Percentiles rank a stretch among this genome's conserved stretches.
phyloP scores from a whole-genome alignment of 2,888 invertebrate genomes.

The Pterostichus niger region DNA sequence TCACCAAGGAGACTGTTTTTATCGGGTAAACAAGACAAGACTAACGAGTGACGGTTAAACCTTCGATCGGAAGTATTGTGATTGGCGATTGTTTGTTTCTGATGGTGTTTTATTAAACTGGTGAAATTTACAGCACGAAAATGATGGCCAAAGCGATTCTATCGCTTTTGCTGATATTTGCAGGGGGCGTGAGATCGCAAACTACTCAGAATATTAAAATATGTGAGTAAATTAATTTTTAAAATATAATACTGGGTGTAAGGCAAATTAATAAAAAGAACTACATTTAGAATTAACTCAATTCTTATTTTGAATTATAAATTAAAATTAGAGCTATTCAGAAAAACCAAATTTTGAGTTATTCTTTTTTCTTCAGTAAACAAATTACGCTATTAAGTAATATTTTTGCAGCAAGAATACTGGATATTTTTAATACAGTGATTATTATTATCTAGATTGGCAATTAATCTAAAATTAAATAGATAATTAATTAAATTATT shows the following conservation, averaged over 20 bases:
- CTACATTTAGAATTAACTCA: not conserved
- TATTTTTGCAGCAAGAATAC: too few relatives aligned
- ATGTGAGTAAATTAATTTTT: conserved; percentile 79
- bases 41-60: conserved; percentile 13
- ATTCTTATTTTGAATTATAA: not conserved
- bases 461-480: too few relatives aligned
- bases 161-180: conserved; percentile 44
- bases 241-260: not conserved
- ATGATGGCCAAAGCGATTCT: conserved; percentile 61
- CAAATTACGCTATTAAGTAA: too few relatives aligned
- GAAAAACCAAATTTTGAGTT: too few relatives aligned
- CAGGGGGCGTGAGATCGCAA: conserved; percentile 74
- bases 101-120: conserved; percentile 28
- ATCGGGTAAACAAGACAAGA: conserved; percentile 52
- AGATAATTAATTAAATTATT: too few relatives aligned
- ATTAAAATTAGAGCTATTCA: too few relatives aligned
- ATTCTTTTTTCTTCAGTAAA: too few relatives aligned
- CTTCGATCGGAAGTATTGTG: conserved; percentile 45
- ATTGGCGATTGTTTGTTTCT: conserved; percentile 31
- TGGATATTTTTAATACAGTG: too few relatives aligned
- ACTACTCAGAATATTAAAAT: conserved; percentile 87
- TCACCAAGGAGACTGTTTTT: conserved; percentile 52
- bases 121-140: not conserved
- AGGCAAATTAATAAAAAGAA: too few relatives aligned
- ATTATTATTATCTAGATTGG: too few relatives aligned